These are phyloP conservation scores for Sebastes cheni DNA, from an alignment of 2,797 vertebrate species.

Conservation along the genomic window DNA sequence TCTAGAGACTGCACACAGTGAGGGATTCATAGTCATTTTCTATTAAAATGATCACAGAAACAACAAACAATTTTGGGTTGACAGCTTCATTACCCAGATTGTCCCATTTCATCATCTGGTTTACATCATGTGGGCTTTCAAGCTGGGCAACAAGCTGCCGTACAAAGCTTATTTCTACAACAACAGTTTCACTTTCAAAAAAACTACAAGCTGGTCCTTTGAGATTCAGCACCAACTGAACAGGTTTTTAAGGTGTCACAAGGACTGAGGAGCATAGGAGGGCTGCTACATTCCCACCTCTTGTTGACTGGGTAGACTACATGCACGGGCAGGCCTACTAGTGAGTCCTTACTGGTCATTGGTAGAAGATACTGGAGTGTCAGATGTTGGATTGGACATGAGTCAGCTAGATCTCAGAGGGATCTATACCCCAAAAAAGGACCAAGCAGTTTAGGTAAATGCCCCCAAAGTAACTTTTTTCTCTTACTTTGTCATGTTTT, in stretches of 20 bases:
- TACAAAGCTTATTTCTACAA: conserved; percentile 78
- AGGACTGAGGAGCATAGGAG: conserved; percentile 39
- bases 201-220: conserved; percentile 73
- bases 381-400: conserved; percentile 24
- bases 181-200: conserved; percentile 72
- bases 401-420: conserved; percentile 30
- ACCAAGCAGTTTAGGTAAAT: conserved; percentile 41
- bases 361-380: conserved; percentile 46
- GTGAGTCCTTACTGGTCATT: conserved; percentile 22
- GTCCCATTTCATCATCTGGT: conserved; percentile 47
- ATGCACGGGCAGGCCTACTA: neutral
- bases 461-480: conserved; percentile 20
- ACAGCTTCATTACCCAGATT: conserved; percentile 65
- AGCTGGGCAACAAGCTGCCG: conserved; percentile 65
- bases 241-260: conserved; percentile 41
- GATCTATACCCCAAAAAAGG: conserved; percentile 40
- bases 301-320: conserved; percentile 39
- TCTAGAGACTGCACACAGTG: conserved; percentile 75
- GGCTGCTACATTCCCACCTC: conserved; percentile 55
- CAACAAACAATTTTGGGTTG: conserved; percentile 64
- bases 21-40: conserved; percentile 71
- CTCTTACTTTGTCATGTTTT: conserved; percentile 13
- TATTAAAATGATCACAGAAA: conserved; percentile 74
- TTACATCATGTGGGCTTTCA: conserved; percentile 32
- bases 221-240: conserved; percentile 68